Base-by-base conservation (phyloP, 2,113 vertebrate species). In the Alethe diademata region DNA sequence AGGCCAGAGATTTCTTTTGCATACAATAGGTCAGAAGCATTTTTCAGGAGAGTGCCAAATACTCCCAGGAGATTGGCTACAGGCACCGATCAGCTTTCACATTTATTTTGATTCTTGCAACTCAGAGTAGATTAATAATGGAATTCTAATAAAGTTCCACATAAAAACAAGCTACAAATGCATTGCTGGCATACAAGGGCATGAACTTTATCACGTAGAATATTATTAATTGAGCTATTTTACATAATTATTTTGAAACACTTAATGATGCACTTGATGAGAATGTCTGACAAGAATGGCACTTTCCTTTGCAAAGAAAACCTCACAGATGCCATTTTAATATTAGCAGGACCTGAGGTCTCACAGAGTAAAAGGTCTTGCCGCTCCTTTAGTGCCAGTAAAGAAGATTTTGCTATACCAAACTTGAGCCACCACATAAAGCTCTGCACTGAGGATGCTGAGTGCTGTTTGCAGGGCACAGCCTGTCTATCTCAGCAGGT, bases 1-100 rank as follows among this genome's bases (percentile, higher is more conserved):
- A 96, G 91, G 82, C 60, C 75, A 92, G 61, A 86, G 65, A 88
- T 81, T 96, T 93, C 86, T 94, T 96, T 57, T 84, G 53, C 11
- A 1, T 84, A 54, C 53, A 86, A n/a, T 94, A 95, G 83, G 93
- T 96, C 90, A 92, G 72, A 81, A 57, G 25, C 61, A 69, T 92
- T 94, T 84, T 95, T 88, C 92, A 96, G 56, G 51, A 65, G 53
- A 90, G 75, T 58, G 82, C 86, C 86, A 90, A 83, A 76, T 64
- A 35, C 36, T 95, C 92, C 48, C 65, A 71, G 53, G 57, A 94
- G 64, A 72, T 7, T 83, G 85, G 69, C 90, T 86, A 56, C 65
- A 48, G 50, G 45, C 50, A 90, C 76, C 0, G 3, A 87, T 64
- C 53, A 79, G 61, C 51, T 93, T 95, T 90, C 75, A 84, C 65